Base-by-base conservation (phyloP, 2,797 vertebrate genomes). In the Sciaenops ocellatus region DNA sequence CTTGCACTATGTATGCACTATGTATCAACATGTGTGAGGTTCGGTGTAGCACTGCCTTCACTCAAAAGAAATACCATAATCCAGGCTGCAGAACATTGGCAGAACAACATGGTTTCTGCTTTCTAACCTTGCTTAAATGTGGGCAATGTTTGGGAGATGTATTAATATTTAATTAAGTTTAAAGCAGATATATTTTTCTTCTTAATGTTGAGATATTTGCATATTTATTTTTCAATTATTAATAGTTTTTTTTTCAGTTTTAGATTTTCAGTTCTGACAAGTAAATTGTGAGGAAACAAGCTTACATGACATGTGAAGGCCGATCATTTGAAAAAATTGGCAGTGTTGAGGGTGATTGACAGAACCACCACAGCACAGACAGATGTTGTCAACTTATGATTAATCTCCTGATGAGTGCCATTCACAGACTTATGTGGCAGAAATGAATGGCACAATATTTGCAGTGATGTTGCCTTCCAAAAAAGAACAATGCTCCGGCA, bases 341-440 rank as follows among this genome's bases (percentile, higher is more conserved):
- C 71, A 60, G 69, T 60, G 70, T 67, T 63, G 57, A 65, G 76
- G 8, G 22, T 92, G 90, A 93, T 84, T 92, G 90, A 89, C 89
- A 90, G 69, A 83, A 62, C 47, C 73, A 73, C 86, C 60, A 73
- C 74, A 42, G 67, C 67, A 79, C 66, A 73, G 78, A 86, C 85
- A 85, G 85, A 90, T 87, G 86, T 85, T 80, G 88, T 88, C 76
- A 82, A 68, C 60, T 76, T 80, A 70, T 87, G 87, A 92, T 90
- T 86, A 86, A 77, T 88, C 77, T 92, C 82, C 82, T 77, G 85
- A 89, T 89, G 86, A 87, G 82, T 86, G 80, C 75, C 85, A 91
- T 89, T 93, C 85, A 87, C 52, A 72, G 85, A 73, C 73, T 89
- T 89, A 79, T 80, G 79, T 73, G 85, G 82, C 73, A 56, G 71